A percentile compares a stretch with the other conserved stretches of the same genome.
Conservation (phyloP, 1,140 invertebrate genomes). For the Alviniconcha marisindica region DNA sequence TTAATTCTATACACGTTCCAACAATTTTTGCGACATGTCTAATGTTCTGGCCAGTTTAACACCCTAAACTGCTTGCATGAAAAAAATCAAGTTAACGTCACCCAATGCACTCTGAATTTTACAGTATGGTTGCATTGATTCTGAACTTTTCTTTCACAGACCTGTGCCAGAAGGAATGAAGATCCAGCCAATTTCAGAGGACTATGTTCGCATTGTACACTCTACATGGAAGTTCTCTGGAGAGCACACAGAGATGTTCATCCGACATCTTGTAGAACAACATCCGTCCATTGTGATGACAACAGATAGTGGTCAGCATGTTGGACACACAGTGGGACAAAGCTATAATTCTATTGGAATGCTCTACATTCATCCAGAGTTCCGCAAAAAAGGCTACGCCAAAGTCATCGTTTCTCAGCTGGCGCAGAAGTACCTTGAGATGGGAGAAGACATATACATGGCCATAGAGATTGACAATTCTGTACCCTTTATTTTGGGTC, state of each 20-base stretch:
- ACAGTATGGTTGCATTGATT: too few relatives aligned
- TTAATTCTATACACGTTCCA: too few relatives aligned
- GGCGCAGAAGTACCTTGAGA: background rate
- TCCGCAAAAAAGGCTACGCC: background rate
- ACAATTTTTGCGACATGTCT: too few relatives aligned
- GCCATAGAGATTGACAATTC: background rate
- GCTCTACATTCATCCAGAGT: constrained; percentile 20
- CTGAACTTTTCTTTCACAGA: background rate
- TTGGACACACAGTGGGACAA: constrained; percentile 9
- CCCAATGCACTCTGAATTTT: too few relatives aligned
- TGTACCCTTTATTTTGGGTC: too few relatives aligned
- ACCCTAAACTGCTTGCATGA: too few relatives aligned
- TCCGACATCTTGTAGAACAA: background rate
- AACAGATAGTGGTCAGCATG: background rate
- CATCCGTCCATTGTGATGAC: background rate
- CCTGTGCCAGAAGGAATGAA: constrained; percentile 23
- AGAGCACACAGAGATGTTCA: background rate
- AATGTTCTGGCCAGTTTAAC: too few relatives aligned
- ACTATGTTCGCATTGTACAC: too few relatives aligned
- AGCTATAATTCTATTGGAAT: background rate
- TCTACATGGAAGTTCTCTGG: background rate
- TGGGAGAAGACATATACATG: background rate
- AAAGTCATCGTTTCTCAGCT: constrained; percentile 16
- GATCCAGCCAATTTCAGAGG: background rate
- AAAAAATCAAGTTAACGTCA: too few relatives aligned